Evolutionary conservation across 2,113 vertebrate genomes (phyloP).

Genomic region (Falco punctatus): DNA sequence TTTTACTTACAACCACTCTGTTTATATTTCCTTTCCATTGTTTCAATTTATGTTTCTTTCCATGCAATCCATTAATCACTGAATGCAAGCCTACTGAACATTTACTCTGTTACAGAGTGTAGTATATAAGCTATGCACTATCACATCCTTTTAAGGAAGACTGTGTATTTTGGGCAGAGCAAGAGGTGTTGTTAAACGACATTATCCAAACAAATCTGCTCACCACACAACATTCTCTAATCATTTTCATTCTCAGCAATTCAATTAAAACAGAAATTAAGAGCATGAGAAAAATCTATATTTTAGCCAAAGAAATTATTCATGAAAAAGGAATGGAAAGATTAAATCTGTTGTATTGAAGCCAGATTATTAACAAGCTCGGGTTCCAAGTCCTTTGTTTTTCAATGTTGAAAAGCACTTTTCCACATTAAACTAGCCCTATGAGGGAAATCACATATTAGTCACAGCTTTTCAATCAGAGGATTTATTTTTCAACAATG

Average conservation of each 20-base stretch:
- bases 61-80: neutral
- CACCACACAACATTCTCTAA: conserved; percentile 30
- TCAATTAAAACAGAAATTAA: conserved; percentile 54
- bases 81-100: neutral
- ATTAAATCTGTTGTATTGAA: conserved; percentile 33
- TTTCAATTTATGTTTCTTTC: neutral
- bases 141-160: conserved; percentile 42
- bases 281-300: conserved; percentile 8
- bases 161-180: conserved; percentile 18
- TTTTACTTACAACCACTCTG: neutral
- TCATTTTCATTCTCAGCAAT: conserved; percentile 52
- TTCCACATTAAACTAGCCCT: conserved; percentile 39
- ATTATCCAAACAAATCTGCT: conserved; percentile 60
- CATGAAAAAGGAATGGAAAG: conserved; percentile 14
- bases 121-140: conserved; percentile 24
- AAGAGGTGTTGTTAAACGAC: conserved; percentile 43
- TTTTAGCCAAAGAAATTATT: conserved; percentile 46
- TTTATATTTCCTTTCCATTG: neutral
- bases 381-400: conserved; percentile 16
- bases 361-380: conserved; percentile 41
- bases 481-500: conserved; percentile 34
- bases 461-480: conserved; percentile 38
- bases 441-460: conserved; percentile 13
- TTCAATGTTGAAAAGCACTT: neutral
- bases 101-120: neutral